Evolutionary conservation across 1,140 invertebrate genomes (phyloP).

Genomic region (Panagrolaimus sp.): DNA sequence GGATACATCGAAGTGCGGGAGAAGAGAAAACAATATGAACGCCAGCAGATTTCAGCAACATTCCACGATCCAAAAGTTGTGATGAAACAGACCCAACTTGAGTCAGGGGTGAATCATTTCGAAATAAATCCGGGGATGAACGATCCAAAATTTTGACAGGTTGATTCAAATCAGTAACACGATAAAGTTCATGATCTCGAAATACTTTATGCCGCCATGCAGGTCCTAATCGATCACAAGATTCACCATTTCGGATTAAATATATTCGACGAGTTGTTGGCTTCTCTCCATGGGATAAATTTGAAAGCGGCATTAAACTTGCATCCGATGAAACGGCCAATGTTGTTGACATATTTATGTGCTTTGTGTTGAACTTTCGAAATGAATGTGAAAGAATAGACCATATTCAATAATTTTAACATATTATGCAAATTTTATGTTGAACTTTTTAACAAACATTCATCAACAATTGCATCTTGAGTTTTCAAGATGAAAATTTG

Average conservation of each 20-base stretch:
- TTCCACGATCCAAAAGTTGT: conserved; percentile 32
- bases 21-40: conserved; percentile 31
- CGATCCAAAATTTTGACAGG: conserved; percentile 24
- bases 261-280: conserved; percentile 1
- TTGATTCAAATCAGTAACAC: conserved; percentile 26
- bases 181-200: conserved; percentile 31
- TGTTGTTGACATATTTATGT: background rate
- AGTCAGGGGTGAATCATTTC: conserved; percentile 32
- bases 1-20: conserved; percentile 30
- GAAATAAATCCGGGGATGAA: conserved; percentile 30
- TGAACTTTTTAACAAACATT: background rate
- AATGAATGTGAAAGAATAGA: background rate
- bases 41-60: conserved; percentile 7
- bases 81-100: conserved; percentile 27
- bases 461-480: background rate
- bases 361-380: background rate
- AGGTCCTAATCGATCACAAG: conserved; percentile 29
- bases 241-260: conserved; percentile 33
- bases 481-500: no score
- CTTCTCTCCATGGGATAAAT: background rate
- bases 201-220: conserved; percentile 30
- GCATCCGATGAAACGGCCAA: background rate
- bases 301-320: conserved; percentile 4
- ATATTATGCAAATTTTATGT: background rate
- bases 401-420: background rate